A percentile compares a stretch with the other conserved stretches of the same genome.
Conservation (phyloP, 2,113 vertebrate genomes). For the Microtus richardsoni region DNA sequence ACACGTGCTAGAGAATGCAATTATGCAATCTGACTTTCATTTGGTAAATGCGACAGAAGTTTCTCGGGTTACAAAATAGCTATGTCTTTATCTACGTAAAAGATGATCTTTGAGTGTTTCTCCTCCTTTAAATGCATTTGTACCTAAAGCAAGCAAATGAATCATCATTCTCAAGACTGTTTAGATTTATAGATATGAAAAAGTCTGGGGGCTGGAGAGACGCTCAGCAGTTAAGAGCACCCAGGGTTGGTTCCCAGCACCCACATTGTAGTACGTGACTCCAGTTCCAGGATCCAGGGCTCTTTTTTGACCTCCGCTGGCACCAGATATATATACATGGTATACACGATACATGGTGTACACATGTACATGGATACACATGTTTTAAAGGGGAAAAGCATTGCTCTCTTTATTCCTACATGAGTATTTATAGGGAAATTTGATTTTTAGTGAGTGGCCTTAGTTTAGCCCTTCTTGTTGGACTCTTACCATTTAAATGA, state of each 20-base stretch:
- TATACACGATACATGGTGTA: background rate
- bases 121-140: background rate
- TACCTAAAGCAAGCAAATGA: background rate
- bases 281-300: background rate
- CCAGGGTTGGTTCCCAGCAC: background rate
- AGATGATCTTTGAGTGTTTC: background rate
- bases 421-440: conserved; percentile 11
- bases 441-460: background rate
- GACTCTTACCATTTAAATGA: conserved; percentile 3
- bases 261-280: too few relatives aligned
- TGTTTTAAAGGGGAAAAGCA: background rate
- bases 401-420: background rate
- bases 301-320: background rate
- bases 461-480: background rate
- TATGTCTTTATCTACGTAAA: conserved; percentile 40
- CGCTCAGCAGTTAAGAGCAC: background rate
- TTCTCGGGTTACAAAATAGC: background rate
- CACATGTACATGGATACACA: background rate
- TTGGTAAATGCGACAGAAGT: conserved; percentile 32
- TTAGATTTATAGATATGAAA: background rate
- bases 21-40: background rate
- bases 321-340: background rate
- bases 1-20: background rate
- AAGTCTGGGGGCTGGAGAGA: too few relatives aligned
- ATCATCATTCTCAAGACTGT: background rate